Conservation (phyloP, 2,888 invertebrate species). For the Cephonodes hylas region DNA sequence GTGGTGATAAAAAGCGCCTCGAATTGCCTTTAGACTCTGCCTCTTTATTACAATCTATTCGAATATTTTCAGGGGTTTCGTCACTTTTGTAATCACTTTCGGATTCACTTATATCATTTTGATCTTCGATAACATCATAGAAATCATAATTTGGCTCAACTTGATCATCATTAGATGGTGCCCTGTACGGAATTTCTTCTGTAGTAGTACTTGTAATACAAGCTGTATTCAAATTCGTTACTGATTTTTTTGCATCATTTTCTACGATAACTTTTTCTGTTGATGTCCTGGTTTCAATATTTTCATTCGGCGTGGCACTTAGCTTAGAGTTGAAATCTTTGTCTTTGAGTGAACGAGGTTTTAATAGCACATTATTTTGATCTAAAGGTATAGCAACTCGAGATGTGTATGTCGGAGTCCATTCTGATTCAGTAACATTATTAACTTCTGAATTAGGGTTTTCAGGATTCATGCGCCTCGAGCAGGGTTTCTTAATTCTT, state of each 20-base stretch:
- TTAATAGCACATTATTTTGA: neutral
- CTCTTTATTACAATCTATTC: neutral
- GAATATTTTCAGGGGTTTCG: neutral
- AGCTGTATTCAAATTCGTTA: no score
- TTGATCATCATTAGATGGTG: neutral
- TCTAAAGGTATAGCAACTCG: neutral
- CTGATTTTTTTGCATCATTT: neutral
- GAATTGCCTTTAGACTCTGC: neutral
- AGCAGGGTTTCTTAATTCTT: neutral
- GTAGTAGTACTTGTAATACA: neutral
- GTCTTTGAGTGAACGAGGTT: neutral
- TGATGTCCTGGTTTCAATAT: neutral
- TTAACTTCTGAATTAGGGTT: neutral
- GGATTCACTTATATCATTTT: neutral
- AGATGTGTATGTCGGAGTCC: neutral
- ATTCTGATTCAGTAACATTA: neutral
- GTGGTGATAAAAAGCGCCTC: neutral
- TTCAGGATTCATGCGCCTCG: neutral
- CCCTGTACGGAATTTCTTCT: neutral
- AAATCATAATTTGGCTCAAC: neutral
- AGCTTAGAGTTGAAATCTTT: neutral
- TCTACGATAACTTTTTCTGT: neutral
- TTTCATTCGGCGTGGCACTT: neutral
- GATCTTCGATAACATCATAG: neutral
- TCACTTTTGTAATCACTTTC: neutral